Evolutionary conservation across 1,140 invertebrate genomes (phyloP), one percentile per base, ranked within the genome.

Genomic region (Bombus haemorrhoidalis): DNA sequence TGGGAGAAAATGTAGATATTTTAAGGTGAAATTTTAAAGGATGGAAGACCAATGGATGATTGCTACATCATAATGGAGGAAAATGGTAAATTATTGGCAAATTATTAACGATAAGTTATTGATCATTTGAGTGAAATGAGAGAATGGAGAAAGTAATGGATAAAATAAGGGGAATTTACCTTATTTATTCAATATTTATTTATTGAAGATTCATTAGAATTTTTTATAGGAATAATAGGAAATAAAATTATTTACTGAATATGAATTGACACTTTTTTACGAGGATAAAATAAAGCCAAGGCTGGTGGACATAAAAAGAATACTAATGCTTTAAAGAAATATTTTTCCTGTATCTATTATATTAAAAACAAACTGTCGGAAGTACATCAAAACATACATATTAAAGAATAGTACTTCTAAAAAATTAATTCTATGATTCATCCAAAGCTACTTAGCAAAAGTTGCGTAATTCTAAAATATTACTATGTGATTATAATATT

Each of bases 1-100:
- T 66, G 22, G 69, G 5, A 25, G 71, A 78, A 79, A 84, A 73
- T 69, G 59, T 72, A 32, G 43, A 87, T 73, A 80, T 85, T 80
- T 80, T 85, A 47, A 80, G 34, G 9, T 64, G 37, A 41, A 47
- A 39, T 47, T 71, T 74, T 80, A 39, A 25, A 28, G 28, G 53
- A 71, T 71, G 13, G 10, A 81, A 34, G 41, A 59, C 22, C 8
- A 43, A n/a, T 28, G 41, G 41, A 6, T 80, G 83, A 85, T 73
- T 64, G 83, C 64, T 80, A 68, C 68, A 80, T 73, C 37, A 84
- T 72, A 80, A 84, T 62, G n/a, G 57, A 37, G 25, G 25, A 32
- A 37, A 57, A 62, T 22, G 12, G 59, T 2, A 0, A 13, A 37
- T 57, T 37, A 53, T 79, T n/a, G 18, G 43, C 1, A 4, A 13